Base-by-base conservation (phyloP, 2,888 invertebrate species). In the Pristionchus arcanus region DNA sequence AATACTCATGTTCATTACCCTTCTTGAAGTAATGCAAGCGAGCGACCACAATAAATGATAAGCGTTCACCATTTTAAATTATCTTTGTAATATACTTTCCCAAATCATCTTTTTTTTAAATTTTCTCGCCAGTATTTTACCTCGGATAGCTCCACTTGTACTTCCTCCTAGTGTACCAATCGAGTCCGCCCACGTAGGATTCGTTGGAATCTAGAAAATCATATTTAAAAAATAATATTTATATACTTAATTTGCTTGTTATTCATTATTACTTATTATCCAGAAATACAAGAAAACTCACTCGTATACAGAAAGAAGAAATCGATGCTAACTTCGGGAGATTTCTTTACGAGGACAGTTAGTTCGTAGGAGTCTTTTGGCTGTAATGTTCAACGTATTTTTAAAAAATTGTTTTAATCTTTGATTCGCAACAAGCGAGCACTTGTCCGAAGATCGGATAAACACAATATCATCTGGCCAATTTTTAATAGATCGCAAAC, bases 131-230 rank as follows among this genome's bases (percentile, higher is more conserved):
- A n/a, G n/a, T n/a, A n/a, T n/a, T n/a, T n/a, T n/a, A 86, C 85
- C 85, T 37, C 49, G 85, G 85, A 34, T 86, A 86, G 16, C 42
- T 63, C 85, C 85, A 86, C 49, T 86, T 86, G 85, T 63, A 86
- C 63, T 86, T 86, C 63, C 34, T 7, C 66, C 85, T 0, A 3
- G 34, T 63, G 49, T 86, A 63, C 85, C 85, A 86, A 9, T 49
- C 85, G 1, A 86, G 66, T 34, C 85, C 85, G 21, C 85, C 85
- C 21, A 86, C 85, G 37, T 28, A 63, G 16, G 74, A 77, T 42
- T 77, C 74, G 31, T 21, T 77, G 7, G 34, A 9, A 21, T 77
- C 74, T 77, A 13, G 25, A 25, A 77, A 42, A 37, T 9, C 5
- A 68, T 68, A 7, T 21, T 4, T 59, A 21, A 59, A 25, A n/a